Conservation (phyloP, 2,888 invertebrate genomes). For the Lycophotia porphyrea region DNA sequence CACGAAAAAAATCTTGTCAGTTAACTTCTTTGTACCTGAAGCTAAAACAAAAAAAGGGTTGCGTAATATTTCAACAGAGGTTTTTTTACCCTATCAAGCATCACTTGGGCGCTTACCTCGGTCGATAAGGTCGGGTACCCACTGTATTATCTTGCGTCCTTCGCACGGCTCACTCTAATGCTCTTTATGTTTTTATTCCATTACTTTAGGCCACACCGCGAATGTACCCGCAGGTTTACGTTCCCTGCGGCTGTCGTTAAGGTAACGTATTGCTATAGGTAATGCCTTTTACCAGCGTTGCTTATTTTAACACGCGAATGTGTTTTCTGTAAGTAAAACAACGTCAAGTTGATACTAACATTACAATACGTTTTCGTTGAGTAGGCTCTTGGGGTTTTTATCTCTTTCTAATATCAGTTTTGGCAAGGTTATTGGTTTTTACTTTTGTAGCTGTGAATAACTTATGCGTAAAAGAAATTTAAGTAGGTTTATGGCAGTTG, state of each 20-base stretch:
- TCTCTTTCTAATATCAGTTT: constrained; percentile 25
- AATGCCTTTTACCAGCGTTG: constrained; percentile 69
- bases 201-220: constrained; percentile 76
- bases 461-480: too few relatives aligned
- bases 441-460: not conserved
- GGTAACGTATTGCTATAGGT: constrained; percentile 75
- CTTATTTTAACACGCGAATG: constrained; percentile 67
- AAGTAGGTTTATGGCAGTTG: not conserved
- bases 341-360: constrained; percentile 42
- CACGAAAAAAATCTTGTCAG: constrained; percentile 58
- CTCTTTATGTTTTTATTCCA: constrained; percentile 88
- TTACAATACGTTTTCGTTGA: constrained; percentile 33
- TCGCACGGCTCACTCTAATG: constrained; percentile 72
- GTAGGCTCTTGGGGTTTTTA: constrained; percentile 27
- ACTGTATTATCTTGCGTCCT: constrained; percentile 74
- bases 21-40: constrained; percentile 56
- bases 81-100: constrained; percentile 70
- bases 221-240: constrained; percentile 73
- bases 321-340: constrained; percentile 63
- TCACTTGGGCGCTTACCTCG: constrained; percentile 67
- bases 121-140: constrained; percentile 68
- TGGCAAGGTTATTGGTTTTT: not conserved
- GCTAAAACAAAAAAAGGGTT: constrained; percentile 62
- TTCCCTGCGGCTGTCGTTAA: constrained; percentile 74
- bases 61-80: constrained; percentile 66